A percentile compares a stretch with the other conserved stretches of the same genome.
Evolutionary conservation across 1,140 invertebrate genomes (phyloP).

Genomic region (Diploscapter pachys): DNA sequence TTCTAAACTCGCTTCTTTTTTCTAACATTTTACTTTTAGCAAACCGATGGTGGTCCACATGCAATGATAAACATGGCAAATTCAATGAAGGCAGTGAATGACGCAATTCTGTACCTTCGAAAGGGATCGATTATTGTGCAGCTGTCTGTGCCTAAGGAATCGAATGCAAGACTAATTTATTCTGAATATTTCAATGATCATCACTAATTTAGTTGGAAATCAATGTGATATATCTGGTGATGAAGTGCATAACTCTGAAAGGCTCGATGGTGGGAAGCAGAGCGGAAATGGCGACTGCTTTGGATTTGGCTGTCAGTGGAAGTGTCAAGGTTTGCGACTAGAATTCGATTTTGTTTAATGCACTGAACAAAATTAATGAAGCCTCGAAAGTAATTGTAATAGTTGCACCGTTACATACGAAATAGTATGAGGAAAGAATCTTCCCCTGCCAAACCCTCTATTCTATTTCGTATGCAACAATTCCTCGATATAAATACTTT

Average conservation of each 20-base stretch:
- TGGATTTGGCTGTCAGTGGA: constrained; percentile 36
- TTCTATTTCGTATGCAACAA: too few species aligned
- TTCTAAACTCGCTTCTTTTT: too few species aligned
- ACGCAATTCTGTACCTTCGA: constrained; percentile 30
- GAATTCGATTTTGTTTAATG: too few species aligned
- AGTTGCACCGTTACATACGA: too few species aligned
- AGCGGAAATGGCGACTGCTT: constrained; percentile 31
- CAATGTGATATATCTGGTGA: constrained; percentile 21
- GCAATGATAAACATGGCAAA: constrained; percentile 34
- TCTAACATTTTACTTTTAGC: neutral
- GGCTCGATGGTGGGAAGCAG: constrained; percentile 30
- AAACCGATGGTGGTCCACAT: constrained; percentile 36
- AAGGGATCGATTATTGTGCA: constrained; percentile 31
- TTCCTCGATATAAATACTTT: too few species aligned
- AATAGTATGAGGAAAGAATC: too few species aligned
- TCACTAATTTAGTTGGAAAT: constrained; percentile 9
- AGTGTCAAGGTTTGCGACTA: constrained; percentile 22
- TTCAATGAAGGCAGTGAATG: constrained; percentile 25
- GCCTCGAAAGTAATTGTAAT: too few species aligned
- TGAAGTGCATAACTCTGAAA: constrained; percentile 33
- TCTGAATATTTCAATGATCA: neutral
- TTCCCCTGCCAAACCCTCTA: too few species aligned
- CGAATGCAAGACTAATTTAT: neutral
- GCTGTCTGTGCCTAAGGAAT: constrained; percentile 30
- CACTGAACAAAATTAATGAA: too few species aligned